These are phyloP conservation scores for Pediacus dermestoides DNA, from an alignment of 2,888 invertebrate genomes.

Conservation along the genomic window DNA sequence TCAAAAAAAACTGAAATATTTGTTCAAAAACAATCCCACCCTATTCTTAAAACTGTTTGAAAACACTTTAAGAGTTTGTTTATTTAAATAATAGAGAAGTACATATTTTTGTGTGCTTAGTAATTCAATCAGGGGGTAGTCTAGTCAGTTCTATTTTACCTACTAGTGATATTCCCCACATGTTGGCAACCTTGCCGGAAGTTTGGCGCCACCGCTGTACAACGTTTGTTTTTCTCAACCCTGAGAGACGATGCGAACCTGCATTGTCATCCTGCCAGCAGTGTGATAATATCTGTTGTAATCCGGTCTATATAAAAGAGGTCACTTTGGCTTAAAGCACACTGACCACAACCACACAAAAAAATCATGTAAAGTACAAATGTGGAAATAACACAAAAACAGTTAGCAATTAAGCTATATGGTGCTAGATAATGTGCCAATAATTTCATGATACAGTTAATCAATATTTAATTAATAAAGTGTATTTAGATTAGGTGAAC, in stretches of 20 bases:
- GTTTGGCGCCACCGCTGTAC: slow-evolving; percentile 45
- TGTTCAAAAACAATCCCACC: slow-evolving; percentile 2
- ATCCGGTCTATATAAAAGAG: slow-evolving; percentile 18
- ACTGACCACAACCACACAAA: no score
- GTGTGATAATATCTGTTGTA: slow-evolving; percentile 27
- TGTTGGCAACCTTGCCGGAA: slow-evolving; percentile 46
- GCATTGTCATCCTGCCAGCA: slow-evolving; percentile 37
- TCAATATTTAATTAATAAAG: slow-evolving; percentile 8
- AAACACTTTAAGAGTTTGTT: slow-evolving; percentile 49
- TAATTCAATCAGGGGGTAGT: slow-evolving; percentile 44
- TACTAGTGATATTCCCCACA: slow-evolving; percentile 41
- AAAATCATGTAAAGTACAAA: no score
- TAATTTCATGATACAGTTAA: slow-evolving; percentile 5
- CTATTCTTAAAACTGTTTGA: slow-evolving; percentile 38
- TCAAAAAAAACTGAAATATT: no score
- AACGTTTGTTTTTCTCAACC: slow-evolving; percentile 46
- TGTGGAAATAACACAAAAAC: no score
- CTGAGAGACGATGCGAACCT: slow-evolving; percentile 27
- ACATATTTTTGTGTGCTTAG: slow-evolving; percentile 46
- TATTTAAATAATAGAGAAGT: slow-evolving; percentile 50
- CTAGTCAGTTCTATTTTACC: slow-evolving; percentile 32
- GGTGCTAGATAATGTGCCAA: no score
- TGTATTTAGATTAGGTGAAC: slow-evolving; percentile 7
- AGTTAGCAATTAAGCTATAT: no score
- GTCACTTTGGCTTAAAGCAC: no score